Evolutionary conservation across 2,888 invertebrate genomes (phyloP).

Genomic region (Clunio marinus): DNA sequence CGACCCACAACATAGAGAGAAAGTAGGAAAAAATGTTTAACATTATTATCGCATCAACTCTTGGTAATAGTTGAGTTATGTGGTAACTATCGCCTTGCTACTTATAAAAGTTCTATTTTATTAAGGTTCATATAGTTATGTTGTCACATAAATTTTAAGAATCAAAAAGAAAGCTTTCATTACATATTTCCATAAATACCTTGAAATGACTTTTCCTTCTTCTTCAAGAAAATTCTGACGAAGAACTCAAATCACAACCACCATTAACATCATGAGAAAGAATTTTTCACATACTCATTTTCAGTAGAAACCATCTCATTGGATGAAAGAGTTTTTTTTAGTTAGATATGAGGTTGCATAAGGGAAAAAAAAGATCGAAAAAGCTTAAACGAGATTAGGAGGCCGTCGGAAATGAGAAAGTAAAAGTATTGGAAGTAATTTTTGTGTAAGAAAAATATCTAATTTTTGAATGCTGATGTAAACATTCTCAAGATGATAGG

Average conservation of each 20-base stretch:
- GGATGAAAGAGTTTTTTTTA: conserved; percentile 11
- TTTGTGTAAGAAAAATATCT: not conserved
- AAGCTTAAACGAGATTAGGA: conserved; percentile 37
- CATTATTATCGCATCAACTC: too few species aligned
- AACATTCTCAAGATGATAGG: not conserved
- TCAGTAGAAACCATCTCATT: conserved; percentile 1
- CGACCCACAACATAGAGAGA: too few species aligned
- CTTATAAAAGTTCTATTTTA: too few species aligned
- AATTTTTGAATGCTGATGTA: not conserved
- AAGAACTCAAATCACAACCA: too few species aligned
- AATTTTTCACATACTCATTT: conserved; percentile 12
- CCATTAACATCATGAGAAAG: too few species aligned
- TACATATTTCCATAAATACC: not conserved
- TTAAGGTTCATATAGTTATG: too few species aligned
- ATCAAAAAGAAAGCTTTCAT: not conserved
- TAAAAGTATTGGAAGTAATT: not conserved
- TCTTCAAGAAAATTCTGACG: too few species aligned
- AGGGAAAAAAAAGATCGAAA: conserved; percentile 17
- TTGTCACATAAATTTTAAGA: not conserved
- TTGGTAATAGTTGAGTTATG: too few species aligned
- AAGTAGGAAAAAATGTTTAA: too few species aligned
- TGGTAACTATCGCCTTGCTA: too few species aligned
- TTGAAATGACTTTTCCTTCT: too few species aligned
- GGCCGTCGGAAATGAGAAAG: not conserved
- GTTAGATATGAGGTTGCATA: conserved; percentile 1